These are phyloP conservation scores for Alentia gelatinosa DNA, from an alignment of 2,888 invertebrate species.

Conservation along the genomic window DNA sequence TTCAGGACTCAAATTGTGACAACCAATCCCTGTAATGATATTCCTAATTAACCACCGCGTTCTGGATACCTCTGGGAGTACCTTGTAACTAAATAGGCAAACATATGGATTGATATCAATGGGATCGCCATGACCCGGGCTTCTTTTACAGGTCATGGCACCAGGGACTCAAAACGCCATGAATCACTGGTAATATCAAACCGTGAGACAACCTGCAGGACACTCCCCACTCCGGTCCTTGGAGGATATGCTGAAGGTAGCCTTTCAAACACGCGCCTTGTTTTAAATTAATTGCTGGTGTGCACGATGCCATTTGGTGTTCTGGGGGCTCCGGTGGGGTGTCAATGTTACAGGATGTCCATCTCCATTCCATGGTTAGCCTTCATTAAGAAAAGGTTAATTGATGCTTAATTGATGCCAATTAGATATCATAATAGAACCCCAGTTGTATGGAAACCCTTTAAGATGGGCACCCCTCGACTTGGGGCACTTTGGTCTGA, in stretches of 20 bases:
- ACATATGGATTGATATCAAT: background rate
- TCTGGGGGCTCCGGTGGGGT: background rate
- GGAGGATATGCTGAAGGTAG: background rate
- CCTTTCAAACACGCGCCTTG: background rate
- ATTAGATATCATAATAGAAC: too few species aligned
- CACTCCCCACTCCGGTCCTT: background rate
- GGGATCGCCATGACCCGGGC: background rate
- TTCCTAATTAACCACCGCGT: background rate
- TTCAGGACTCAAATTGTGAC: background rate
- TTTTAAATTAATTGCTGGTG: constrained; percentile 22
- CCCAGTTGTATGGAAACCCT: too few species aligned
- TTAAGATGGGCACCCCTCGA: too few species aligned
- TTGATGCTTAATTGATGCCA: too few species aligned
- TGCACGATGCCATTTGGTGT: background rate
- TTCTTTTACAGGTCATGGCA: background rate
- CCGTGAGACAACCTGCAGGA: constrained; percentile 22
- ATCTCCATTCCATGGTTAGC: too few species aligned
- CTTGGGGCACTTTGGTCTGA: too few species aligned
- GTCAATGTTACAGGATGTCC: background rate
- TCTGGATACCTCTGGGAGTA: background rate
- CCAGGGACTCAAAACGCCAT: background rate
- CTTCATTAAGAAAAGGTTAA: too few species aligned
- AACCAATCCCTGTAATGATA: background rate
- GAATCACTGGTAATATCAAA: constrained; percentile 33
- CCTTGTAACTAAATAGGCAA: constrained; percentile 37